These are phyloP conservation scores for Brachyptera risi DNA, from an alignment of 2,888 invertebrate species.

Conservation along the genomic window DNA sequence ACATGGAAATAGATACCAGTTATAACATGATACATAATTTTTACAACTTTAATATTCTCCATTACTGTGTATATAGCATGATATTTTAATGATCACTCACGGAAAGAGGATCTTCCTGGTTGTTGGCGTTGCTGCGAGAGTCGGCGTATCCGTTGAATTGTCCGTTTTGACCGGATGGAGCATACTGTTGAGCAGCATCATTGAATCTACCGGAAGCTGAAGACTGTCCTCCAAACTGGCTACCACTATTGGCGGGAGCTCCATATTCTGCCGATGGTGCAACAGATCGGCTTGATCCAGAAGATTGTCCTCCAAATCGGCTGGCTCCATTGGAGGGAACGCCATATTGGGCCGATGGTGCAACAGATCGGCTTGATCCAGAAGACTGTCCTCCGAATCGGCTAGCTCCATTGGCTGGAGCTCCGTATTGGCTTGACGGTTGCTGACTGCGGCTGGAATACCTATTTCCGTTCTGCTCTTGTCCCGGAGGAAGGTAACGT, in stretches of 20 bases:
- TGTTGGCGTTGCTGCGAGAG: too few relatives aligned
- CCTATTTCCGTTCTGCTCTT: background rate
- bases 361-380: background rate
- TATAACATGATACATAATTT: too few relatives aligned
- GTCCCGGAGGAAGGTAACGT: background rate
- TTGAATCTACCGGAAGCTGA: background rate
- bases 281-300: background rate
- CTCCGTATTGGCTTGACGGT: background rate
- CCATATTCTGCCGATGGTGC: background rate
- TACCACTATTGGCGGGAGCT: background rate
- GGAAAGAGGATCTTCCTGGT: too few relatives aligned
- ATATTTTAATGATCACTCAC: too few relatives aligned
- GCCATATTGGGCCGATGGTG: background rate
- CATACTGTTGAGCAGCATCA: background rate
- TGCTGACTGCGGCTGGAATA: background rate
- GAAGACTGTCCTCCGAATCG: background rate
- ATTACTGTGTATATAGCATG: too few relatives aligned
- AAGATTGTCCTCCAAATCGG: background rate
- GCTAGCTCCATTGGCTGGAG: background rate
- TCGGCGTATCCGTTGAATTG: constrained; percentile 1
- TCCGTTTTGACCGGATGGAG: background rate
- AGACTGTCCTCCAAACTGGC: background rate
- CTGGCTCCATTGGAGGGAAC: background rate
- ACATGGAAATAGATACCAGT: too few relatives aligned
- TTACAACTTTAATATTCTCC: too few relatives aligned